Conservation (phyloP, 1,140 invertebrate genomes). For the Macrocentrus cingulum region DNA sequence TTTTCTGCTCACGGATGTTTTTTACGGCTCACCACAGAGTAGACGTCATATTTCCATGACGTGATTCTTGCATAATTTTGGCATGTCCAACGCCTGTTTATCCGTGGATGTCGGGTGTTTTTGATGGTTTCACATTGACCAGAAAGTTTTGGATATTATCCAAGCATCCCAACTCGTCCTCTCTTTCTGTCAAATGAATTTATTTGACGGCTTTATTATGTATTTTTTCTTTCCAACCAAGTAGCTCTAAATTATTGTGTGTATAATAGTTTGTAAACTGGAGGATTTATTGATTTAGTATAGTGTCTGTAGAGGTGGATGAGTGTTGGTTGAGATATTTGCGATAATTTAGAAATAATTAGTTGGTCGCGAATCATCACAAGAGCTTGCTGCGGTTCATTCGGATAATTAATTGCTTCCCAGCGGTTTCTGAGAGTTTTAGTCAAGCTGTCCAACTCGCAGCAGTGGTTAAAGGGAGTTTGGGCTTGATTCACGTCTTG, state of each 20-base stretch:
- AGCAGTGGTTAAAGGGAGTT: not conserved
- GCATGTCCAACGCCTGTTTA: slow-evolving; percentile 1
- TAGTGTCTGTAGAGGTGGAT: no score
- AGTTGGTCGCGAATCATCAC: slow-evolving; percentile 15
- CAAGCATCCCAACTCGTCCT: not conserved
- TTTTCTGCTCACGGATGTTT: not conserved
- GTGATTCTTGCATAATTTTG: slow-evolving; percentile 18
- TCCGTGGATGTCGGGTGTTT: slow-evolving; percentile 2
- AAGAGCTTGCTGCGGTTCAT: slow-evolving; percentile 11
- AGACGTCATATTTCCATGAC: not conserved
- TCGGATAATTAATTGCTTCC: slow-evolving; percentile 26
- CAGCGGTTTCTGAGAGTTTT: slow-evolving; percentile 18
- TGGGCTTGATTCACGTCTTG: slow-evolving; percentile 4
- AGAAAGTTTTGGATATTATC: not conserved
- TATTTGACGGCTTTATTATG: not conserved
- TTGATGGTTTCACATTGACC: slow-evolving; percentile 7
- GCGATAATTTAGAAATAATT: slow-evolving; percentile 22
- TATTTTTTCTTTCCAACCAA: not conserved
- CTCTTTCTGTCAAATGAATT: slow-evolving; percentile 1
- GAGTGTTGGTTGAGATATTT: slow-evolving; percentile 2
- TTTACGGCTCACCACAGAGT: not conserved
- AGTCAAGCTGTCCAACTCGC: slow-evolving; percentile 16
- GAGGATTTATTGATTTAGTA: not conserved
- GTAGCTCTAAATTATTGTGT: slow-evolving; percentile 3
- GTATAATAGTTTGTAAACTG: not conserved